These are phyloP conservation scores for Calcarius lapponicus DNA, from an alignment of 2,797 vertebrate species.

Conservation along the genomic window DNA sequence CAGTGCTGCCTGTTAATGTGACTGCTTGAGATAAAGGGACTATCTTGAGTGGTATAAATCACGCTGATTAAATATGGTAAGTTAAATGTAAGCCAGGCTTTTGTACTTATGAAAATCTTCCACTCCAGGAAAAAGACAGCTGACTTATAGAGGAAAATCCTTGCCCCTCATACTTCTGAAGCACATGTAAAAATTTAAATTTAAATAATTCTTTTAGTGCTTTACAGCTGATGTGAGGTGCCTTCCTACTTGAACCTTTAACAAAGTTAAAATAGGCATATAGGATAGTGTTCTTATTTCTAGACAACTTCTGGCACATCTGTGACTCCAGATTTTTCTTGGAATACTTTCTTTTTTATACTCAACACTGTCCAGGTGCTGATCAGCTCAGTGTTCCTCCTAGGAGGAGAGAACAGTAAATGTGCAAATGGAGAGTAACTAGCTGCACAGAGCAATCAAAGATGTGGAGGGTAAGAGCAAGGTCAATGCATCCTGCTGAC, in stretches of 20 bases:
- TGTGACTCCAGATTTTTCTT: background rate
- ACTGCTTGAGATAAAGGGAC: background rate
- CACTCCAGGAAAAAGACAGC: background rate
- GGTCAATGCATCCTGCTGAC: background rate
- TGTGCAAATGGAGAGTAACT: background rate
- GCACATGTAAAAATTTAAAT: background rate
- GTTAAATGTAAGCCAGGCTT: background rate
- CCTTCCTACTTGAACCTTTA: background rate
- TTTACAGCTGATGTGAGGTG: background rate
- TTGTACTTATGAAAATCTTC: background rate
- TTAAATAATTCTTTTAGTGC: background rate
- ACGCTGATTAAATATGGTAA: background rate
- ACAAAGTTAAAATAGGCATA: background rate
- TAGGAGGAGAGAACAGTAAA: background rate
- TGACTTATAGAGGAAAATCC: background rate
- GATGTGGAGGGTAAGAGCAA: background rate
- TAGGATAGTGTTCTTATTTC: background rate
- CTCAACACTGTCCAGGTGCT: background rate
- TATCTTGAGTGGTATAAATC: background rate
- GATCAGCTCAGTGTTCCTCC: constrained; percentile 16
- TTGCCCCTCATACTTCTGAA: background rate
- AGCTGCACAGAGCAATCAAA: constrained; percentile 8
- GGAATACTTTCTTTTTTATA: background rate
- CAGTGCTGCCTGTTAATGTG: background rate
- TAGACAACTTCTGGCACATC: background rate